Conservation (phyloP, 2,113 vertebrate species). For the Apodemus speciosus region DNA sequence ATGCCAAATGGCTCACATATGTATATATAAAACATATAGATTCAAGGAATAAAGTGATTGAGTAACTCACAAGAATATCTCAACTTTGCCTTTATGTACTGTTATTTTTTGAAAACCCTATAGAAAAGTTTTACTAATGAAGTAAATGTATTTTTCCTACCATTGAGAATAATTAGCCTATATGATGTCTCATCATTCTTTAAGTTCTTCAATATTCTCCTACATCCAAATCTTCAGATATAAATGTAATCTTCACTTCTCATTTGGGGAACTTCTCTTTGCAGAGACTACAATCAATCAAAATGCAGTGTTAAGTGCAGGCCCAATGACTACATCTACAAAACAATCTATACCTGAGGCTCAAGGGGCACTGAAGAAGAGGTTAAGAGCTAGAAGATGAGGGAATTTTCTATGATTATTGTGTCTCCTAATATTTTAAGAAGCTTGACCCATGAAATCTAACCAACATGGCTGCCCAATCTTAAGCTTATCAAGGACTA, state of each 20-base stretch:
- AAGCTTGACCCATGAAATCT: neutral
- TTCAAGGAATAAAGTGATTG: conserved; percentile 46
- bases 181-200: neutral
- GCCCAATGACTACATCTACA: neutral
- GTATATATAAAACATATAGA: neutral
- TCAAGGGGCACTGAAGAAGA: neutral
- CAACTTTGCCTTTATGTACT: conserved; percentile 23
- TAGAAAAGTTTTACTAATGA: neutral
- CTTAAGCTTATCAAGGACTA: neutral
- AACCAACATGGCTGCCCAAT: neutral
- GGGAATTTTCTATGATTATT: neutral
- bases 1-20: neutral
- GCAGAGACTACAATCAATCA: neutral
- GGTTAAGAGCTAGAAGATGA: neutral
- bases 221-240: neutral
- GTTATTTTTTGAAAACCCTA: conserved; percentile 30
- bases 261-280: neutral
- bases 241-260: neutral
- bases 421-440: neutral
- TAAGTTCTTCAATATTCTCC: neutral
- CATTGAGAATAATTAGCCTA: conserved; percentile 8
- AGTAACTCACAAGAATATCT: conserved; percentile 24
- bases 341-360: neutral
- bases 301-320: neutral
- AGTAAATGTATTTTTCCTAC: conserved; percentile 32